Evolutionary conservation across 2,113 vertebrate species (phyloP).

Genomic region (Puffinus mauretanicus): DNA sequence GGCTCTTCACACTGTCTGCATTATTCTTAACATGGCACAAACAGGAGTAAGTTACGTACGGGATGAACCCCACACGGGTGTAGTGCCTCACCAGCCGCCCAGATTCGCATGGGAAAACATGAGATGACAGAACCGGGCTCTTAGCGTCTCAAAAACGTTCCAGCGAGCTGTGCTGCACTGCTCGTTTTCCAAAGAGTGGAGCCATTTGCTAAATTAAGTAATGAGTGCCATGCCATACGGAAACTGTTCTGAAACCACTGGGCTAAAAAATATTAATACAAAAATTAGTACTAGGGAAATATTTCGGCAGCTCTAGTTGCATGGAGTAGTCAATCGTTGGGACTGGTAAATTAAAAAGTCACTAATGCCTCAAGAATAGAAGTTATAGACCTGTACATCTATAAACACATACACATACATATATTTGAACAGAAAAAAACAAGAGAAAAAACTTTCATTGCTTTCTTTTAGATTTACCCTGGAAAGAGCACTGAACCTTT

Average conservation of each 20-base stretch:
- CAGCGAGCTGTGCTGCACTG: neutral
- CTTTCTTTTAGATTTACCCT: neutral
- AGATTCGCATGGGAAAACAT: neutral
- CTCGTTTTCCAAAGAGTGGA: neutral
- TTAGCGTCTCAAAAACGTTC: accelerated
- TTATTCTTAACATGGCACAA: neutral
- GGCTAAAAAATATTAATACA: neutral
- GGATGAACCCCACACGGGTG: neutral
- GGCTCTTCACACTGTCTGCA: neutral
- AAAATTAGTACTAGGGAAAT: neutral
- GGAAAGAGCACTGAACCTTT: neutral
- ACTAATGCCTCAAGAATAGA: neutral
- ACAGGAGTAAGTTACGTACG: accelerated
- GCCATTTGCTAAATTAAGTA: neutral
- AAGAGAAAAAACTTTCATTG: neutral
- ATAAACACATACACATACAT: neutral
- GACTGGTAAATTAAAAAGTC: neutral
- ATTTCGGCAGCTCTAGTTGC: neutral
- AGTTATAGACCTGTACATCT: neutral
- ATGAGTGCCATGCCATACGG: neutral
- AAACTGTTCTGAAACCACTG: neutral
- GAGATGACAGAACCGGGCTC: neutral
- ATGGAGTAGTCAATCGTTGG: neutral
- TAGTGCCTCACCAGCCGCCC: accelerated
- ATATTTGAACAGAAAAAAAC: neutral